Evolutionary conservation across 1,140 invertebrate genomes (phyloP).

Genomic region (Drosophila sulfurigaster): DNA sequence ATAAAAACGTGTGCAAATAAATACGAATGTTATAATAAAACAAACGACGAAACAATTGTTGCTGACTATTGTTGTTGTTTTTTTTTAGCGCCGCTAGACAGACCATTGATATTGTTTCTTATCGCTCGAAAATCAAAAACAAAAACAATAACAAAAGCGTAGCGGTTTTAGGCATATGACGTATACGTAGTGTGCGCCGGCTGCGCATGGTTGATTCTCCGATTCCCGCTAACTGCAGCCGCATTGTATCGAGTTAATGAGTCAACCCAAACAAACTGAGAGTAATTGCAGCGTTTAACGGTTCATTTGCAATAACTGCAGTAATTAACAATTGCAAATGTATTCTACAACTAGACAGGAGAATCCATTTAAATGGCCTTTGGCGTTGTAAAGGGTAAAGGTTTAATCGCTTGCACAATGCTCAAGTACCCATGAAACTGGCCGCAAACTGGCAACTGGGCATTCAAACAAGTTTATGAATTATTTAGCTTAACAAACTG

Average conservation of each 20-base stretch:
- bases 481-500: conserved; percentile 6
- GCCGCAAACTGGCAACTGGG: neutral
- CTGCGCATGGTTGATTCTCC: neutral
- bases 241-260: neutral
- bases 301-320: neutral
- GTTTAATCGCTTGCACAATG: conserved; percentile 7
- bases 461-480: conserved; percentile 30
- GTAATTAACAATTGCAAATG: conserved; percentile 13
- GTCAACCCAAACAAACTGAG: neutral
- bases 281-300: conserved; percentile 1
- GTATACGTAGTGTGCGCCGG: conserved; percentile 38
- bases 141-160: conserved; percentile 11
- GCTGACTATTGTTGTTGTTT: conserved; percentile 4
- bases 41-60: conserved; percentile 23
- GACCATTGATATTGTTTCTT: conserved; percentile 40
- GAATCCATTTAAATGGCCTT: neutral
- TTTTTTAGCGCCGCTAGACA: conserved; percentile 21
- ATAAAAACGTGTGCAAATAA: conserved; percentile 41
- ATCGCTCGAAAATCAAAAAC: conserved; percentile 21
- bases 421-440: conserved; percentile 7
- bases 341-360: neutral
- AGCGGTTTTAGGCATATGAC: conserved; percentile 34
- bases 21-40: conserved; percentile 27
- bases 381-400: conserved; percentile 14
- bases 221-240: neutral